Base-by-base conservation (phyloP, 2,888 invertebrate genomes). In the Conistra vaccinii region DNA sequence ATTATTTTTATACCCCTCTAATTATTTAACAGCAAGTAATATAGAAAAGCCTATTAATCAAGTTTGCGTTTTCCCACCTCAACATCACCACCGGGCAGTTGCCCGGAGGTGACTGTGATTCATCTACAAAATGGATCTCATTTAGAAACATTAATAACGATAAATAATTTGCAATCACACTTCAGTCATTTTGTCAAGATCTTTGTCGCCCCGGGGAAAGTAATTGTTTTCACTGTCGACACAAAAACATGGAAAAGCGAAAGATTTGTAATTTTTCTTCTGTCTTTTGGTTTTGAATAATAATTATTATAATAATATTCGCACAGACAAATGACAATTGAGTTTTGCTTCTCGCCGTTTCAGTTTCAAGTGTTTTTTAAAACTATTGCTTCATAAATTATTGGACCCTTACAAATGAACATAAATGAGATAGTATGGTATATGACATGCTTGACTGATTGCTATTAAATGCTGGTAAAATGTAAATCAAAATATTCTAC, bases 101-200 rank as follows among this genome's bases (percentile, higher is more conserved):
- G 14, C 26, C 58, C 57, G 6, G 9, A 39, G 61, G 83, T 32
- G 29, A 63, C 45, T 73, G 69, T 61, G 57, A 81, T 71, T 78
- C 57, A 70, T 70, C 55, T 71, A 70, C 67, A 73, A 82, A 75
- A 69, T 62, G 51, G 23, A 60, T 35, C 60, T 60, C 55, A 62
- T 71, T 75, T 70, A 58, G 60, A 69, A 69, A 74, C 68, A 70
- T 73, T 69, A 72, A 84, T 66, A 84, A 76, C 72, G 45, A 70
- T 72, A 76, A 75, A 83, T 84, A 73, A 80, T 84, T 82, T 32
- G n/a, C 67, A 81, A 83, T 73, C 80, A 83, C 67, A 79, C 79
- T 79, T 81, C 63, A 83, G 73, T 45, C 58, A 79, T 78, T 79
- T 83, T 70, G 73, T 79, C 67, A 60, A 81, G 55, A 69, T 70